Percentiles rank a stretch among this genome's conserved stretches.
phyloP scores from a whole-genome alignment of 2,797 vertebrate species.

The Parauchenoglanis ngamensis region DNA sequence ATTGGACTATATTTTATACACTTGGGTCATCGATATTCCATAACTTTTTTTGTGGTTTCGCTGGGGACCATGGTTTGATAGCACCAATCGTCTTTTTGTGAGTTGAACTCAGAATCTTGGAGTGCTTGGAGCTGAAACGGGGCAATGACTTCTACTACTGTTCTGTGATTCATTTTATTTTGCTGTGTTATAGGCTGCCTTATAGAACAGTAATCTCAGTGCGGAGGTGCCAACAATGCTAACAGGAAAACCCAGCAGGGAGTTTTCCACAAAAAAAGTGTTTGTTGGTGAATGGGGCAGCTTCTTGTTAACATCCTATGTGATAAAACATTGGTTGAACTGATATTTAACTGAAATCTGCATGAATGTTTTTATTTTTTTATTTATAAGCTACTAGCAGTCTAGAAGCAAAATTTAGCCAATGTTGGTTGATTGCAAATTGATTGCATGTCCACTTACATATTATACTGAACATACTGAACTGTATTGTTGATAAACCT shows the following conservation, averaged over 20 bases:
- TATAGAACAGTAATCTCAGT: not conserved
- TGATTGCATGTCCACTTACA: not conserved
- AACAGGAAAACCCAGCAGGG: not conserved
- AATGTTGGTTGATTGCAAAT: not conserved
- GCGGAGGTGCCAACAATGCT: not conserved
- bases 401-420: not conserved
- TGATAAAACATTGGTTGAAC: not conserved
- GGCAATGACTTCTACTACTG: not conserved
- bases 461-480: not conserved
- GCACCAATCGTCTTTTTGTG: not conserved
- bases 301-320: not conserved
- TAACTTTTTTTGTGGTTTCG: not conserved
- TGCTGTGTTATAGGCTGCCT: not conserved
- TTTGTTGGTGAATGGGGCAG: not conserved
- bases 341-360: not conserved
- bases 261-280: not conserved
- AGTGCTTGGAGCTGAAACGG: not conserved
- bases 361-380: not conserved
- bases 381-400: not conserved
- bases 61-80: not conserved
- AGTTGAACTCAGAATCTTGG: not conserved
- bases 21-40: slow-evolving; percentile 43
- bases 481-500: not conserved
- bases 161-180: not conserved
- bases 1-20: not conserved